phyloP scores from a whole-genome alignment of 2,888 invertebrate genomes.

The Epiblema foenella region DNA sequence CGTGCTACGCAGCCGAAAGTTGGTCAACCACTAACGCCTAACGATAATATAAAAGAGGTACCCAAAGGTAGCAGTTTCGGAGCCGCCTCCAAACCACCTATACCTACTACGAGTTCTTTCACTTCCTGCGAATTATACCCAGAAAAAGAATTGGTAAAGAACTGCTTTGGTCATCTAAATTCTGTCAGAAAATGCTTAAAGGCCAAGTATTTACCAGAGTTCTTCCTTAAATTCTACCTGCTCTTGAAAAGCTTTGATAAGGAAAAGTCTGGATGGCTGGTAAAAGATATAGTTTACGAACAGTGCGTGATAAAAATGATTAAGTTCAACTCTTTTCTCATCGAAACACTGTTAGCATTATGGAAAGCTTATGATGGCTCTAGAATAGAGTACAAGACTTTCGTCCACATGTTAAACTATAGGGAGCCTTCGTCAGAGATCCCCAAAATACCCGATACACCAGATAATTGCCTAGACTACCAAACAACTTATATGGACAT shows the following conservation, averaged over 20 bases:
- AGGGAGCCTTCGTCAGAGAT: constrained; percentile 70
- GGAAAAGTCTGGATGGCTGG: constrained; percentile 76
- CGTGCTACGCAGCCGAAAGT: constrained; percentile 64
- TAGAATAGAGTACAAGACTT: constrained; percentile 78
- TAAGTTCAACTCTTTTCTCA: constrained; percentile 71
- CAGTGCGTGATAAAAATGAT: constrained; percentile 73
- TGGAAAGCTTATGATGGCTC: constrained; percentile 78
- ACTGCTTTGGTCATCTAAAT: constrained; percentile 79
- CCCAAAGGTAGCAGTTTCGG: constrained; percentile 79
- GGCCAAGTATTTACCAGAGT: constrained; percentile 62
- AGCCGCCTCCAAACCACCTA: constrained; percentile 67
- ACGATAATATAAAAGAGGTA: constrained; percentile 75
- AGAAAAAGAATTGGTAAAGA: constrained; percentile 68
- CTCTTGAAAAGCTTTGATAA: constrained; percentile 67
- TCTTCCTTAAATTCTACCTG: constrained; percentile 66
- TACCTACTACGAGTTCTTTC: constrained; percentile 73
- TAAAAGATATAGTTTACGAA: constrained; percentile 74
- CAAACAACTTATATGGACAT: constrained; percentile 74
- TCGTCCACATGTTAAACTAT: constrained; percentile 78
- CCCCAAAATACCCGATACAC: constrained; percentile 71
- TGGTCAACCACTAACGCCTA: constrained; percentile 76
- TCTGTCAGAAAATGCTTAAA: constrained; percentile 66
- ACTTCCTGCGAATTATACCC: constrained; percentile 66
- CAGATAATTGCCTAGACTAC: constrained; percentile 67
- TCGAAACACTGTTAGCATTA: constrained; percentile 77